Base-by-base conservation (phyloP, 2,888 invertebrate genomes). In the Diadegma fenestrale region DNA sequence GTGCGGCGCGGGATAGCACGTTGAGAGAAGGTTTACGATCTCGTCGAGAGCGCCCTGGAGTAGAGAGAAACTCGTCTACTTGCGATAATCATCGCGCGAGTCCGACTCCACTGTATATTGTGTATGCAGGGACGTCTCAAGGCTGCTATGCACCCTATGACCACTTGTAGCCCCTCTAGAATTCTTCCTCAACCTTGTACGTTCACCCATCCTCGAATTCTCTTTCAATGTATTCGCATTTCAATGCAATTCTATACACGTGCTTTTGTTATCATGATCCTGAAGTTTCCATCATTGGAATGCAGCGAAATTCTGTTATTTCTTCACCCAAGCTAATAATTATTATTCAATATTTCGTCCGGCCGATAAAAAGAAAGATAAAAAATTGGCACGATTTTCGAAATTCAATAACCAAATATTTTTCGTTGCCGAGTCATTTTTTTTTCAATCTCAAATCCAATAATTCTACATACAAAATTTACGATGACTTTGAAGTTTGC, bases 11-110 rank as follows among this genome's bases (percentile, higher is more conserved):
- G n/a, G 48, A 12, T 41, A 78, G 78, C 72, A 71, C 69, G 83
- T 19, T 68, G 63, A 66, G 69, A 72, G 77, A 80, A 78, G 81
- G 81, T 85, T 85, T 85, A 85, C 84, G 84, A 85, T 85, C 81
- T 71, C 63, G 71, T 48, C 48, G 85, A 82, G 80, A 83, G 78
- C 72, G 71, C 82, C 26, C 61, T 41, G 77, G 69, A 78, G 81
- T 68, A 80, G 80, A 82, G 80, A 82, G 85, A 85, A 85, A 85
- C 85, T 85, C 85, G 82, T 82, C 82, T 85, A 85, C 85, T 85
- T 26, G 82, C 80, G 85, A 85, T 85, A 85, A 85, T 82, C 76
- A 82, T 80, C 82, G 76, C 51, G 81, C 51, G 81, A 78, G 82
- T 79, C 76, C 82, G 76, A 71, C 73, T 73, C 45, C 72, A 68